A percentile compares a stretch with the other conserved stretches of the same genome.
Evolutionary conservation across 2,113 vertebrate genomes (phyloP).

Genomic region (Pipa parva): DNA sequence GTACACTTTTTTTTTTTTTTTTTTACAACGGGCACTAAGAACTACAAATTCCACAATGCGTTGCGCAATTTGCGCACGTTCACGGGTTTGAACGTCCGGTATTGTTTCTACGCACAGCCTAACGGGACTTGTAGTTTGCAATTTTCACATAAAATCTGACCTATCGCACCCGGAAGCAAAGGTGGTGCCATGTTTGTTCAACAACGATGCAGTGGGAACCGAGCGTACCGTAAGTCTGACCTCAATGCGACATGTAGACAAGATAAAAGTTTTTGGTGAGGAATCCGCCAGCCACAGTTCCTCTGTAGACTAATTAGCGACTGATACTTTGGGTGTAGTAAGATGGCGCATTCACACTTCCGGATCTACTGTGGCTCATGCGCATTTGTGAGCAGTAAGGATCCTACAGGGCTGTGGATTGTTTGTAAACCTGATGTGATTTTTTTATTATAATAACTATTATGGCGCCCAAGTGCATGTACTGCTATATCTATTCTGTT

Average conservation of each 20-base stretch:
- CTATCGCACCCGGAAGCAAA: constrained; percentile 12
- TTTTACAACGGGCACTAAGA: too few relatives aligned
- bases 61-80: not conserved
- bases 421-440: too few relatives aligned
- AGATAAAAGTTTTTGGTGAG: not conserved
- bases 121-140: constrained; percentile 6
- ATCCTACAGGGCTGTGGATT: too few relatives aligned
- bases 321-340: constrained; percentile 5
- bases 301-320: not conserved
- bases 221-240: constrained; percentile 1
- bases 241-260: not conserved
- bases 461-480: too few relatives aligned
- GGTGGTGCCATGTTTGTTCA: not conserved
- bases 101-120: not conserved
- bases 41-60: not conserved
- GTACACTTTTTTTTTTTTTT: too few relatives aligned
- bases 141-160: constrained; percentile 4
- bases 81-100: not conserved
- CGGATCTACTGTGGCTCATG: constrained; percentile 9
- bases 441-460: too few relatives aligned
- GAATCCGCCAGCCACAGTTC: not conserved
- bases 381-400: not conserved
- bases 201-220: not conserved
- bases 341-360: constrained; percentile 22
- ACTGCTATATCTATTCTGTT: too few relatives aligned